A percentile compares a stretch with the other conserved stretches of the same genome.
Evolutionary conservation across 2,113 vertebrate species (phyloP).

Genomic region (Ptilorrhoa leucosticta): DNA sequence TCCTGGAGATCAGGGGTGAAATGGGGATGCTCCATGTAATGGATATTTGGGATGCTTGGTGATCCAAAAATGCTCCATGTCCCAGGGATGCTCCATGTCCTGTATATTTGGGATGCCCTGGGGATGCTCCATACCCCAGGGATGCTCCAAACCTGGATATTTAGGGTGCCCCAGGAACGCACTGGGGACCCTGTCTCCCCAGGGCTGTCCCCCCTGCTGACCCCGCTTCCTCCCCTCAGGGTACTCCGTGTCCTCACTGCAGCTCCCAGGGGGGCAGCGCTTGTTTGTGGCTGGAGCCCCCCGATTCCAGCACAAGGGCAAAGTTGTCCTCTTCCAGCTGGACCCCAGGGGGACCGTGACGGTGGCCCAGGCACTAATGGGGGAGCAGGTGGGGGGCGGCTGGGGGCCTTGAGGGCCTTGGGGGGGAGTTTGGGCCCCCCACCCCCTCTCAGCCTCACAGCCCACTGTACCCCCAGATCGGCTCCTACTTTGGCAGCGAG

Average conservation of each 20-base stretch:
- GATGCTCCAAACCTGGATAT: no score
- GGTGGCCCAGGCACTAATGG: conserved; percentile 84
- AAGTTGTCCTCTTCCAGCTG: conserved; percentile 90
- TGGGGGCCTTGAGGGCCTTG: accelerated
- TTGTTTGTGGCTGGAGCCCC: conserved; percentile 89
- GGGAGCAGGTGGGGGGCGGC: conserved; percentile 82
- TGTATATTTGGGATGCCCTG: no score
- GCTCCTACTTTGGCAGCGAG: conserved; percentile 94
- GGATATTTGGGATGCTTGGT: neutral
- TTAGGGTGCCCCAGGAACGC: neutral
- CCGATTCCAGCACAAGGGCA: conserved; percentile 94
- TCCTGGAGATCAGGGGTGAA: neutral
- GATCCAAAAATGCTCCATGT: neutral
- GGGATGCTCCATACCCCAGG: neutral
- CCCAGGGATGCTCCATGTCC: no score
- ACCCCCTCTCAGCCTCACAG: neutral
- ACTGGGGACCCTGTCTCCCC: neutral
- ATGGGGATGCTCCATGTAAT: neutral
- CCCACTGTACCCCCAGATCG: conserved; percentile 74
- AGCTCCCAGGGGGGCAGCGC: conserved; percentile 72
- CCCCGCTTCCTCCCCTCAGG: conserved; percentile 60
- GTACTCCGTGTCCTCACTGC: conserved; percentile 89
- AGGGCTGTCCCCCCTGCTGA: neutral
- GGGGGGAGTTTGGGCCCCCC: accelerated
- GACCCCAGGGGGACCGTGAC: conserved; percentile 69